These are phyloP conservation scores for Chiloscyllium punctatum DNA, from an alignment of 2,797 vertebrate genomes.

Conservation along the genomic window DNA sequence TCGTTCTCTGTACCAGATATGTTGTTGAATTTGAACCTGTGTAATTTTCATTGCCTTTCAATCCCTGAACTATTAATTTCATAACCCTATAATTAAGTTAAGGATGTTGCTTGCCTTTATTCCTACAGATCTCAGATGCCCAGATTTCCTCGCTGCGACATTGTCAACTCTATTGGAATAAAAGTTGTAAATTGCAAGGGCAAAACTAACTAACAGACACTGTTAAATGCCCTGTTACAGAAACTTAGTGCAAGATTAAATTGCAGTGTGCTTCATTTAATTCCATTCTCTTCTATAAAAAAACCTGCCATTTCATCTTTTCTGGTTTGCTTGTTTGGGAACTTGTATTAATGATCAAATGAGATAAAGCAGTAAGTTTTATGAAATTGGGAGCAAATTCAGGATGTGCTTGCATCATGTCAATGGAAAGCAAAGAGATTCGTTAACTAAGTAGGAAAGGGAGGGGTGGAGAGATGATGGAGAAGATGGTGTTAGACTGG, in stretches of 20 bases:
- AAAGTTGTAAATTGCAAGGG: too few species aligned
- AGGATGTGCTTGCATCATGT: background rate
- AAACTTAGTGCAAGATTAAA: too few species aligned
- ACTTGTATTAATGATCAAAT: background rate
- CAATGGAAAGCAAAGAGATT: background rate
- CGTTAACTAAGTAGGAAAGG: background rate
- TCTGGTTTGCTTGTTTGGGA: background rate
- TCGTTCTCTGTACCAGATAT: background rate
- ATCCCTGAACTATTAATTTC: background rate
- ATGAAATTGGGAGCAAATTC: background rate
- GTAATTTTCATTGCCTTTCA: background rate
- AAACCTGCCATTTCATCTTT: background rate
- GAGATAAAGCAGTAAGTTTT: background rate
- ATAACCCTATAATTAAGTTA: background rate
- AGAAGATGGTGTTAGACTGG: too few species aligned
- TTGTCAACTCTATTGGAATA: background rate
- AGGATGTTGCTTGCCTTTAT: background rate
- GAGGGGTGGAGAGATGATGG: too few species aligned
- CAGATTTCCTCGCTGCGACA: background rate
- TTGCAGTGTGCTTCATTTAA: too few species aligned
- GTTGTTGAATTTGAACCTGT: background rate
- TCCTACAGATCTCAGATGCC: background rate
- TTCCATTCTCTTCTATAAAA: too few species aligned
- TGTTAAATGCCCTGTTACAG: too few species aligned
- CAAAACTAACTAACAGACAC: too few species aligned